phyloP scores from a whole-genome alignment of 2,797 vertebrate genomes.

The Hybognathus amarus region DNA sequence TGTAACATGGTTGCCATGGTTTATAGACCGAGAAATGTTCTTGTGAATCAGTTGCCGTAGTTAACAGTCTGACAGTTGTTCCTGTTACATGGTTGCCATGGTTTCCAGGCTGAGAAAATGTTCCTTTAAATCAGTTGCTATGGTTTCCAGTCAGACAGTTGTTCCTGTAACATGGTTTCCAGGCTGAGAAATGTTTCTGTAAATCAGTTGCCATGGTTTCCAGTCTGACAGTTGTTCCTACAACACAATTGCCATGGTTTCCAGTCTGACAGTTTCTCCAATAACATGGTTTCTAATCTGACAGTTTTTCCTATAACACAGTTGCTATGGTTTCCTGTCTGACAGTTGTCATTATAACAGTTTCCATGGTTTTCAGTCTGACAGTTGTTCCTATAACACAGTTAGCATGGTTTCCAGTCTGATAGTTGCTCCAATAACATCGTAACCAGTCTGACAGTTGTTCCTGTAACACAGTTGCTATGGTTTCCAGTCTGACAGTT shows the following conservation, averaged over 20 bases:
- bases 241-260: too few species aligned
- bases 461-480: too few species aligned
- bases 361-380: background rate
- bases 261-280: background rate
- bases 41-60: background rate
- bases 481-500: background rate
- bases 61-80: background rate
- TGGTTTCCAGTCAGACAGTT: background rate
- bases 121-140: background rate
- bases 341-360: background rate
- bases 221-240: too few species aligned
- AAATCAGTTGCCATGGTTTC: too few species aligned
- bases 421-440: background rate
- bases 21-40: too few species aligned
- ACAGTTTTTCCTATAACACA: background rate
- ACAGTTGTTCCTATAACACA: fast-evolving
- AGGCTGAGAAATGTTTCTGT: background rate
- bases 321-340: background rate
- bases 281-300: background rate
- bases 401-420: too few species aligned
- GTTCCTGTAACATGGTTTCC: background rate
- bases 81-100: background rate
- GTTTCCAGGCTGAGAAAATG: background rate
- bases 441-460: background rate
- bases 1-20: background rate